Percentiles rank a stretch among this genome's conserved stretches.
Conservation (phyloP, 2,888 invertebrate species). For the Drosophila emarginata region DNA sequence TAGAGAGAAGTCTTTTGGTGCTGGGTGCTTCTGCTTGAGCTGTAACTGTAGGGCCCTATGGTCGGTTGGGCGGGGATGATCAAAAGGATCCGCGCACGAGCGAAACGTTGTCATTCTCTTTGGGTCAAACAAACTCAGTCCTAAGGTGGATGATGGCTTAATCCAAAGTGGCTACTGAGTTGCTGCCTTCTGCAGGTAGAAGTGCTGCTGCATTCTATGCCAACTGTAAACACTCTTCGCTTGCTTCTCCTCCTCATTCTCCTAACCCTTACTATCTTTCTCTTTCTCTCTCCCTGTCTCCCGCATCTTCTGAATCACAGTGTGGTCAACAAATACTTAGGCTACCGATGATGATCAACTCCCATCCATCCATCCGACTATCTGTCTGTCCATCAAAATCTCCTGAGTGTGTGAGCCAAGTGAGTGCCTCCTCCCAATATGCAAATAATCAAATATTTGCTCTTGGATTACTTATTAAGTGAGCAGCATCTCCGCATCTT, state of each 20-base stretch:
- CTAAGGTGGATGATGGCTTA: constrained; percentile 47
- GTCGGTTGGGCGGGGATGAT: constrained; percentile 40
- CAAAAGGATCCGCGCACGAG: constrained; percentile 57
- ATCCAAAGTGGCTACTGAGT: constrained; percentile 76
- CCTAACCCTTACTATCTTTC: background rate
- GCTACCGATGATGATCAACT: constrained; percentile 58
- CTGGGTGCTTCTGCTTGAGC: constrained; percentile 50
- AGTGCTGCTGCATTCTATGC: constrained; percentile 41
- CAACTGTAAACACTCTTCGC: constrained; percentile 60
- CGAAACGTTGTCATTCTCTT: constrained; percentile 42
- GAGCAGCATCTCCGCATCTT: constrained; percentile 46
- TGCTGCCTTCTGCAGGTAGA: constrained; percentile 52
- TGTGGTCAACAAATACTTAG: constrained; percentile 61
- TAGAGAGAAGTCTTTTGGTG: constrained; percentile 7
- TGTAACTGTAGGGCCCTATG: constrained; percentile 62
- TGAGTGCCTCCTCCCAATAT: constrained; percentile 61
- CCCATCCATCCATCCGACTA: constrained; percentile 28
- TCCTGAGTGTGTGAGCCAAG: constrained; percentile 64
- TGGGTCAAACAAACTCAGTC: constrained; percentile 68
- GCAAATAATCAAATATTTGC: constrained; percentile 75
- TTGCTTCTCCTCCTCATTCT: constrained; percentile 24
- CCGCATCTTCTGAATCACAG: constrained; percentile 33
- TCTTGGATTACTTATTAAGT: constrained; percentile 78
- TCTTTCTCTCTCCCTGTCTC: background rate
- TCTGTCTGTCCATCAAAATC: constrained; percentile 60